Base-by-base conservation (phyloP, 2,888 invertebrate species). In the Seira ritae region DNA sequence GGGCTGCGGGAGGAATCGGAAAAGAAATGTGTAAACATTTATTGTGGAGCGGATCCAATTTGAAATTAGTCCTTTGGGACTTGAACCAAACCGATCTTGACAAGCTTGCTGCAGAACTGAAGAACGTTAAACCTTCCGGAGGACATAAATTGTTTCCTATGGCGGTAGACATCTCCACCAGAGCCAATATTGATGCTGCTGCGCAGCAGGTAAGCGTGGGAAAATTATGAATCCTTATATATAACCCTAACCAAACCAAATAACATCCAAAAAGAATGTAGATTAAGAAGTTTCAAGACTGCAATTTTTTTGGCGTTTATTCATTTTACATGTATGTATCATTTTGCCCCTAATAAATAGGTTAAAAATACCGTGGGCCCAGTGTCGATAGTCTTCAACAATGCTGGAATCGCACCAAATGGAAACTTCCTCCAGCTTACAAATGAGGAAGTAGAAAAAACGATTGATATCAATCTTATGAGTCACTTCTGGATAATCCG, bases 1-100 rank as follows among this genome's bases (percentile, higher is more conserved):
- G 95, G 15, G 93, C 94, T 50, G 94, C 94, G 50, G 91, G 93
- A 88, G 94, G 94, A n/a, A 92, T 95, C 2, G 95, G 95, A 0
- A 92, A 92, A 82, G 93, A 94, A 90, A 90, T 94, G 84, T 93
- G 94, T 0, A 90, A 93, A 81, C 93, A 93, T 88, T 90, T 94
- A 83, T 92, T 93, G 0, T 91, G 91, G 17, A 69, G 76, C 42
- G 75, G 75, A 0, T 74, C 84, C 8, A 93, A 93, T 65, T 93
- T 93, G 1, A 92, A 90, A 68, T 92, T 95, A 0, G 92, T 95
- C 0, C 93, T 95, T 85, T 93, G 95, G 84, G 95, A 95, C 89
- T 92, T 93, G 69, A 93, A 94, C 89, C 90, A 91, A 77, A 89
- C 88, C 1, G 92, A 90, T 68, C 94, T 94, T 87, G 90, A 92